Percentiles rank a stretch among this genome's conserved stretches.
phyloP scores from a whole-genome alignment of 2,113 vertebrate species.

The Eonycteris spelaea region DNA sequence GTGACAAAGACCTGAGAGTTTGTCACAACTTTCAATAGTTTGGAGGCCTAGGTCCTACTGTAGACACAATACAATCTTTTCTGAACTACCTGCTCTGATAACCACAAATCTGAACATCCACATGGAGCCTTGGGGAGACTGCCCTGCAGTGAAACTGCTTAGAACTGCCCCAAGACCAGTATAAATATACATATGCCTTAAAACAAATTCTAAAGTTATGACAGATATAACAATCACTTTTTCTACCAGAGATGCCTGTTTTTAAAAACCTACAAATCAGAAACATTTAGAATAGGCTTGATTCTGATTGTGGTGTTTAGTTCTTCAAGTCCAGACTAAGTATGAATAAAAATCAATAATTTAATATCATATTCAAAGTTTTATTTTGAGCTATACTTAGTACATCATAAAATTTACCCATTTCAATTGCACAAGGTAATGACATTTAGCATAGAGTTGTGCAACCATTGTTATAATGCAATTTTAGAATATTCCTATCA shows the following conservation, averaged over 20 bases:
- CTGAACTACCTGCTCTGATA: background rate
- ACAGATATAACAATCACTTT: background rate
- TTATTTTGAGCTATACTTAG: background rate
- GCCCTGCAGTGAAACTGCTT: background rate
- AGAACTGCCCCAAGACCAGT: background rate
- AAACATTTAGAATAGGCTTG: slow-evolving; percentile 8
- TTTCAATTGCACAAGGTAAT: background rate
- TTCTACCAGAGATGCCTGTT: background rate
- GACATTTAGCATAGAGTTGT: background rate
- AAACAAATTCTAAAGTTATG: background rate
- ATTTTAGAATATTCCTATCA: background rate
- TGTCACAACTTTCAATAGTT: background rate
- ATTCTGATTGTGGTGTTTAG: background rate
- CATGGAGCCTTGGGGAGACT: background rate
- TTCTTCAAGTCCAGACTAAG: background rate
- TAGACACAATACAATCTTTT: background rate
- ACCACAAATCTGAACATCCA: background rate
- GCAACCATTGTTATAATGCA: background rate
- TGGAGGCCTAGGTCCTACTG: background rate
- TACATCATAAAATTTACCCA: background rate
- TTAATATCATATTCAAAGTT: background rate
- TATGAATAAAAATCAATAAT: background rate
- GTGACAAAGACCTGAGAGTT: background rate
- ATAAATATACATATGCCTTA: background rate
- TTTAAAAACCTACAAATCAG: background rate